These are phyloP conservation scores for Lypha dubia DNA, from an alignment of 2,888 invertebrate species.

Conservation along the genomic window DNA sequence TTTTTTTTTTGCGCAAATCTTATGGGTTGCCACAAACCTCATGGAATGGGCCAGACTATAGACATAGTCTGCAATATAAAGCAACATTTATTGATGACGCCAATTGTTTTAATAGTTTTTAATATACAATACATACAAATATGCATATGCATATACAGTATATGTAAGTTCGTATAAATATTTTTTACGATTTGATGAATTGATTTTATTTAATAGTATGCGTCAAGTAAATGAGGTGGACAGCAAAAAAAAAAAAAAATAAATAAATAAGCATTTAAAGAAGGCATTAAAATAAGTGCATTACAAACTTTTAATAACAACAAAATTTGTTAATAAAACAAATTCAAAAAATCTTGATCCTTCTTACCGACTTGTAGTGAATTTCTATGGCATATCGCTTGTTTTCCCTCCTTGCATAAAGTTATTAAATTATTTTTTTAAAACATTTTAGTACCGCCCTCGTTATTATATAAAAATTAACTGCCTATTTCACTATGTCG, in stretches of 20 bases:
- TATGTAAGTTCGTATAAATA: too few relatives aligned
- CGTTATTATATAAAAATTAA: neutral
- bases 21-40: conserved; percentile 25
- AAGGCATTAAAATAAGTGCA: too few relatives aligned
- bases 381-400: too few relatives aligned
- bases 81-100: conserved; percentile 46
- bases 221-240: neutral
- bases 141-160: too few relatives aligned
- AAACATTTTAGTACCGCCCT: neutral
- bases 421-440: neutral
- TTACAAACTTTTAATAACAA: too few relatives aligned
- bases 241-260: neutral
- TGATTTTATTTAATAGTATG: conserved; percentile 13
- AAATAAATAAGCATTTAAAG: too few relatives aligned
- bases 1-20: conserved; percentile 22
- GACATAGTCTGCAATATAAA: conserved; percentile 32
- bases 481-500: too few relatives aligned
- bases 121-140: neutral
- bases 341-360: too few relatives aligned
- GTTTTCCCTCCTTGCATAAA: neutral
- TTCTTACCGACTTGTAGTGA: too few relatives aligned
- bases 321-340: too few relatives aligned
- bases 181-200: conserved; percentile 3
- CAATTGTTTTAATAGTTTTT: conserved; percentile 14
- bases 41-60: conserved; percentile 43